A percentile compares a stretch with the other conserved stretches of the same genome.
These are phyloP conservation scores for Tolmerus cingulatus DNA, from an alignment of 2,888 invertebrate genomes.

Conservation along the genomic window DNA sequence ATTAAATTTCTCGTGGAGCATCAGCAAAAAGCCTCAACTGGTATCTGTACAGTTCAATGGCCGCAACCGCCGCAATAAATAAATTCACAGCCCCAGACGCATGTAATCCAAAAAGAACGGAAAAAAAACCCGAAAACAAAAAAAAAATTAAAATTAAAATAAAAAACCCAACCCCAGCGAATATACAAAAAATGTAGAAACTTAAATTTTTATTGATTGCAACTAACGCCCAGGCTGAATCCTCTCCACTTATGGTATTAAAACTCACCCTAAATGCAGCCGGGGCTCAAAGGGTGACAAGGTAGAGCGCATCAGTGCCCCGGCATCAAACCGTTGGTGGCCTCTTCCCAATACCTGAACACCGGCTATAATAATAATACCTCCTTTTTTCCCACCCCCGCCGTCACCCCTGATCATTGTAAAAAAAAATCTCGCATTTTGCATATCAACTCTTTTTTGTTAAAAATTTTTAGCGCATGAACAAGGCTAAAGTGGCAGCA, in stretches of 20 bases:
- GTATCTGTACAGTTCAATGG: constrained; percentile 20
- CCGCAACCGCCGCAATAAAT: constrained; percentile 34
- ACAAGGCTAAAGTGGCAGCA: constrained; percentile 42
- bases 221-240: constrained; percentile 26
- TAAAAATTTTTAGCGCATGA: constrained; percentile 48
- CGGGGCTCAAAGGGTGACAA: constrained; percentile 29
- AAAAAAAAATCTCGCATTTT: constrained; percentile 26
- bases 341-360: background rate
- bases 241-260: constrained; percentile 35
- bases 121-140: background rate
- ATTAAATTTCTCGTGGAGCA: constrained; percentile 24
- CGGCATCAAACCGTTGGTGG: background rate
- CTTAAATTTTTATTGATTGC: constrained; percentile 37
- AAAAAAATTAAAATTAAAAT: background rate
- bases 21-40: background rate
- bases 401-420: background rate
- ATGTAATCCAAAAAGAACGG: constrained; percentile 25
- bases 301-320: constrained; percentile 27
- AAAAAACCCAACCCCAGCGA: background rate
- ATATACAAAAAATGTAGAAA: constrained; percentile 14
- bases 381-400: background rate
- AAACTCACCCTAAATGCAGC: constrained; percentile 23
- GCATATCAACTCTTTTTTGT: constrained; percentile 43
- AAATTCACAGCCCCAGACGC: constrained; percentile 33
- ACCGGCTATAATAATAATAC: constrained; percentile 22